phyloP scores from a whole-genome alignment of 2,888 invertebrate genomes.

The Drosophila anomalata region DNA sequence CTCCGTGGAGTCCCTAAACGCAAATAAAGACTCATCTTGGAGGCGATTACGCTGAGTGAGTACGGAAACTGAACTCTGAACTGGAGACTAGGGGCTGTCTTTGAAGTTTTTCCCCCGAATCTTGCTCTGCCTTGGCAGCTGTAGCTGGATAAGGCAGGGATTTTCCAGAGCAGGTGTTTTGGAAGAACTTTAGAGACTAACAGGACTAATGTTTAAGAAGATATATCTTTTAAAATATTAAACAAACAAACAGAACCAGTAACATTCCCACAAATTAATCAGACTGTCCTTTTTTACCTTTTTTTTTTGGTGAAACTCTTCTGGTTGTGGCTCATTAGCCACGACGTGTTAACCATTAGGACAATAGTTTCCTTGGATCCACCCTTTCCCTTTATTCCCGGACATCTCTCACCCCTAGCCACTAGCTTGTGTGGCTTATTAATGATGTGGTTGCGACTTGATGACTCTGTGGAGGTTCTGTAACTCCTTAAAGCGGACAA shows the following conservation, averaged over 20 bases:
- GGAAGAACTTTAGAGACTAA: not conserved
- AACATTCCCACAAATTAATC: conserved; percentile 74
- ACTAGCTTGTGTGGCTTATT: conserved; percentile 16
- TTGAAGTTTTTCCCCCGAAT: conserved; percentile 18
- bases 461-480: conserved; percentile 23
- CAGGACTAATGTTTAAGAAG: no score
- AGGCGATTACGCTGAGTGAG: conserved; percentile 63
- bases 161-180: conserved; percentile 42
- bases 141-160: conserved; percentile 2
- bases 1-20: conserved; percentile 28
- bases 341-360: conserved; percentile 62
- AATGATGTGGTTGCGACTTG: conserved; percentile 32
- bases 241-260: conserved; percentile 3
- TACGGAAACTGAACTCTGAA: conserved; percentile 62
- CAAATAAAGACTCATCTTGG: conserved; percentile 42
- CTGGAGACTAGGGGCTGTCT: conserved; percentile 34
- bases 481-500: conserved; percentile 7
- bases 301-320: conserved; percentile 1
- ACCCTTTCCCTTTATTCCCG: conserved; percentile 1
- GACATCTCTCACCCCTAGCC: conserved; percentile 2
- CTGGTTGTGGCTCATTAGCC: conserved; percentile 68
- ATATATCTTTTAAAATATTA: not conserved
- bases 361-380: conserved; percentile 18
- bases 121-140: conserved; percentile 20
- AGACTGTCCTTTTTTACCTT: conserved; percentile 22